Evolutionary conservation across 1,140 invertebrate genomes (phyloP).

Genomic region (Lysiphlebus fabarum): DNA sequence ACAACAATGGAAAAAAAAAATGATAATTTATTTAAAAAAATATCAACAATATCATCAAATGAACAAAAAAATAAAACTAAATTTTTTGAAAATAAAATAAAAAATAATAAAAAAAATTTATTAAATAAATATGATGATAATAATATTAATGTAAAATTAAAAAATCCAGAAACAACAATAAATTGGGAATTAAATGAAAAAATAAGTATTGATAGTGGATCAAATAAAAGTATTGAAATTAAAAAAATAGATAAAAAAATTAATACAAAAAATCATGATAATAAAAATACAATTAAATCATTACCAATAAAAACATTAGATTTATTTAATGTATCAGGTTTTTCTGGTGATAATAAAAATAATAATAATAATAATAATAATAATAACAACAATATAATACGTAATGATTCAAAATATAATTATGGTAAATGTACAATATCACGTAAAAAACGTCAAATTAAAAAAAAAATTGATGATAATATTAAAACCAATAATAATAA

Average conservation of each 20-base stretch:
- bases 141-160: background rate
- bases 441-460: slow-evolving; percentile 22
- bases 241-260: slow-evolving; percentile 36
- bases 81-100: too few relatives aligned
- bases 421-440: slow-evolving; percentile 28
- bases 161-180: slow-evolving; percentile 29
- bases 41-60: background rate
- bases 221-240: slow-evolving; percentile 41
- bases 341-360: slow-evolving; percentile 14
- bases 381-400: slow-evolving; percentile 29
- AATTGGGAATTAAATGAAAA: slow-evolving; percentile 54
- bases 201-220: slow-evolving; percentile 49
- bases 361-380: background rate
- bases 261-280: slow-evolving; percentile 30
- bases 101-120: background rate
- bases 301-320: slow-evolving; percentile 28
- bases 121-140: too few relatives aligned
- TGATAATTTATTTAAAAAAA: slow-evolving; percentile 1
- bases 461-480: slow-evolving; percentile 20
- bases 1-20: background rate
- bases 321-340: slow-evolving; percentile 43
- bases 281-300: slow-evolving; percentile 6
- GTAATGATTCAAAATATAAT: slow-evolving; percentile 40
- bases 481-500: slow-evolving; percentile 16
- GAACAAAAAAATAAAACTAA: slow-evolving; percentile 1